Conservation (phyloP, 2,888 invertebrate species). For the Margaritifera margaritifera region DNA sequence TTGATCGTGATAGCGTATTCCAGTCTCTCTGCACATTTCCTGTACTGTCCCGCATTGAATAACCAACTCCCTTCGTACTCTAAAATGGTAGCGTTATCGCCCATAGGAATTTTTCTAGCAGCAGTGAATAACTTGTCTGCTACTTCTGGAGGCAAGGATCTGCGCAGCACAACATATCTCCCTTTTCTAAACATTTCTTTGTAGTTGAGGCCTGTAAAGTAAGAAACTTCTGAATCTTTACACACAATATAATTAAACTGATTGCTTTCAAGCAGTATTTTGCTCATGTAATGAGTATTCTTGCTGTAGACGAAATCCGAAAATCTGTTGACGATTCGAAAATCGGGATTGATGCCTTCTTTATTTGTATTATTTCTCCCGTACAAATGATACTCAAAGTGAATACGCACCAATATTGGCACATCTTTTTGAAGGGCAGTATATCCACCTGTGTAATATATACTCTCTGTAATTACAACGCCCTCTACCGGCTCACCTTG, state of each 20-base stretch:
- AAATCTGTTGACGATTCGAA: no score
- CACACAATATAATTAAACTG: slow-evolving; percentile 60
- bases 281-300: slow-evolving; percentile 51
- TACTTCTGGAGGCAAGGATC: slow-evolving; percentile 21
- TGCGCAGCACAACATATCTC: slow-evolving; percentile 48
- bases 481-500: slow-evolving; percentile 54
- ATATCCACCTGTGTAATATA: slow-evolving; percentile 53
- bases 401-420: slow-evolving; percentile 45
- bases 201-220: slow-evolving; percentile 45
- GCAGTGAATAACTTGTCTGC: slow-evolving; percentile 26
- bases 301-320: slow-evolving; percentile 53
- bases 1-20: slow-evolving; percentile 32
- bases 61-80: slow-evolving; percentile 59
- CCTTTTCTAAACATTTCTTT: slow-evolving; percentile 49
- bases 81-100: slow-evolving; percentile 53
- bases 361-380: no score
- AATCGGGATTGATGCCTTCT: neutral
- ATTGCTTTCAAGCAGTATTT: slow-evolving; percentile 39
- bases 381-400: slow-evolving; percentile 33
- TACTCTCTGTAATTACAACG: slow-evolving; percentile 49
- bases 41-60: slow-evolving; percentile 42
- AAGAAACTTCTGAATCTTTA: no score
- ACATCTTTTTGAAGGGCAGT: slow-evolving; percentile 52
- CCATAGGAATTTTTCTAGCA: slow-evolving; percentile 34
- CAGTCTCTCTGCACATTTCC: slow-evolving; percentile 43